Conservation (phyloP, 2,888 invertebrate genomes). For the Euplexia lucipara region DNA sequence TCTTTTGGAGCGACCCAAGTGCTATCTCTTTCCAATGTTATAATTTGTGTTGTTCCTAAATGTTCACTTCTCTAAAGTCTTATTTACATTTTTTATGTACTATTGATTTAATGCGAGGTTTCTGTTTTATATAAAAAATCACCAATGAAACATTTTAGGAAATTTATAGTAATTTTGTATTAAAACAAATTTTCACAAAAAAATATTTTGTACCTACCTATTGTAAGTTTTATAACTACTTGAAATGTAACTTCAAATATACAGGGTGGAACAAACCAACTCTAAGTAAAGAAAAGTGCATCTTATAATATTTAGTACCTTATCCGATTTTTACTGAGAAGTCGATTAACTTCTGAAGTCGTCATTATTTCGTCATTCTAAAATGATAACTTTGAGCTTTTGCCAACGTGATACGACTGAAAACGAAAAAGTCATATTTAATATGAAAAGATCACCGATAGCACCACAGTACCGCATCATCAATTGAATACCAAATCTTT, state of each 20-base stretch:
- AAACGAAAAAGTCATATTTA: too few relatives aligned
- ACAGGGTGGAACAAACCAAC: constrained; percentile 33
- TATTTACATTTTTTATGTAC: constrained; percentile 20
- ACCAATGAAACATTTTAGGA: constrained; percentile 21
- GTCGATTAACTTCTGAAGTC: neutral
- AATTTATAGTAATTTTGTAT: constrained; percentile 38
- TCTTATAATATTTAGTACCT: neutral
- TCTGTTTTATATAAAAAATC: constrained; percentile 24
- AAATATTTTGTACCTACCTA: constrained; percentile 56
- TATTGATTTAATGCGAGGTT: constrained; percentile 27
- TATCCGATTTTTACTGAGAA: neutral
- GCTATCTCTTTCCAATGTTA: constrained; percentile 66
- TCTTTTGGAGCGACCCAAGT: constrained; percentile 62
- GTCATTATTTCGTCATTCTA: neutral
- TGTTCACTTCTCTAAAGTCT: constrained; percentile 30
- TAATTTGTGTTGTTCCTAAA: constrained; percentile 50
- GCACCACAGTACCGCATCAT: too few relatives aligned
- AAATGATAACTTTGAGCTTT: too few relatives aligned
- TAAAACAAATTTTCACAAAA: constrained; percentile 27
- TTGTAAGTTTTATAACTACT: constrained; percentile 48
- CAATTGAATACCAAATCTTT: too few relatives aligned
- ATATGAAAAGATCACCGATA: too few relatives aligned
- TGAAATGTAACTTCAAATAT: constrained; percentile 60
- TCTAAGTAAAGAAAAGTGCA: neutral
- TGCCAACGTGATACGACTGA: too few relatives aligned